Conservation (phyloP, 1,140 invertebrate genomes). For the Hyles euphorbiae region DNA sequence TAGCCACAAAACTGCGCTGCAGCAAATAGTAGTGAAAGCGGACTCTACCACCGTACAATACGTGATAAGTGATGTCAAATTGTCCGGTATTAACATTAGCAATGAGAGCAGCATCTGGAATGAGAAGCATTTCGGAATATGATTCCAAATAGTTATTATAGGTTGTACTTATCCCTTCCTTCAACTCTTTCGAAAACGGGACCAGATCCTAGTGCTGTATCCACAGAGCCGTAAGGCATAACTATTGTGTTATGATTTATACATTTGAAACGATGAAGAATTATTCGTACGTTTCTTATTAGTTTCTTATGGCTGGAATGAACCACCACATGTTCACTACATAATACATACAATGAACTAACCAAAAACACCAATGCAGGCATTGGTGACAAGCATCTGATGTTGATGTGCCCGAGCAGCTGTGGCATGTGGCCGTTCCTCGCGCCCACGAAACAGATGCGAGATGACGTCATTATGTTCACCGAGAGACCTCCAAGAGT, state of each 20-base stretch:
- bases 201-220: too few relatives aligned
- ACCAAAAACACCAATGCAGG: slow-evolving; percentile 92
- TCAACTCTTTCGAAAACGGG: too few relatives aligned
- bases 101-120: slow-evolving; percentile 84
- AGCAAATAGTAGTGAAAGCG: slow-evolving; percentile 92
- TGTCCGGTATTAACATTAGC: slow-evolving; percentile 7
- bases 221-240: too few relatives aligned
- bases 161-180: too few relatives aligned
- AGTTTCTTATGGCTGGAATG: too few relatives aligned
- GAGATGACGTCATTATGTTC: slow-evolving; percentile 92
- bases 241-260: too few relatives aligned
- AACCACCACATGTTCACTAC: too few relatives aligned
- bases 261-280: too few relatives aligned
- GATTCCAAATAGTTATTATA: too few relatives aligned
- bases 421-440: slow-evolving; percentile 92
- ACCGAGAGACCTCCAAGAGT: slow-evolving; percentile 92
- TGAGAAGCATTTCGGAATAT: slow-evolving; percentile 25
- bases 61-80: slow-evolving; percentile 91
- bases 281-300: too few relatives aligned
- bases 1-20: slow-evolving; percentile 91
- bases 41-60: slow-evolving; percentile 96
- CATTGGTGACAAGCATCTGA: slow-evolving; percentile 87
- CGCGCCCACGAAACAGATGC: slow-evolving; percentile 94
- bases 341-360: slow-evolving; percentile 24
- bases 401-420: slow-evolving; percentile 89